phyloP scores from a whole-genome alignment of 2,797 vertebrate species.

The Ceryle rudis region DNA sequence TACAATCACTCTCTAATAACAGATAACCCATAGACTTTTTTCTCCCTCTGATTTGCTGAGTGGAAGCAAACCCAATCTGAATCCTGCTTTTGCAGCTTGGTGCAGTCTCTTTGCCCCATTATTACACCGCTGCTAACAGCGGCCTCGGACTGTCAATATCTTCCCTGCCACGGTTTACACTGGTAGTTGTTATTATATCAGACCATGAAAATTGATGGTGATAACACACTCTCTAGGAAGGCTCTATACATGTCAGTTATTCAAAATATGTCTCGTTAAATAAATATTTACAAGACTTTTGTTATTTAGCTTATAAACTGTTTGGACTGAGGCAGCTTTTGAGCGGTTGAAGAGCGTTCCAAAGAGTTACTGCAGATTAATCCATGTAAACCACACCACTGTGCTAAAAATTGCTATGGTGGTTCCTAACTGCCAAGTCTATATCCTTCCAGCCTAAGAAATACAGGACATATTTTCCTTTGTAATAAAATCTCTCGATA shows the following conservation, averaged over 20 bases:
- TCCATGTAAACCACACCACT: constrained; percentile 66
- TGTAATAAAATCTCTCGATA: constrained; percentile 59
- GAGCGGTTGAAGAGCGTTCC: constrained; percentile 48
- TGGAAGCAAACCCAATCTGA: constrained; percentile 12
- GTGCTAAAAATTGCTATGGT: constrained; percentile 64
- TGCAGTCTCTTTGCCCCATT: neutral
- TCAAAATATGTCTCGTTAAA: constrained; percentile 81
- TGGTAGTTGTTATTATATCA: constrained; percentile 79
- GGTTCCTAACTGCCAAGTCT: constrained; percentile 38
- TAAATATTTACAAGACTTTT: constrained; percentile 82
- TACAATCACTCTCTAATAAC: constrained; percentile 9
- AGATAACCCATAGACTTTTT: constrained; percentile 1
- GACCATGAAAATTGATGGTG: constrained; percentile 75
- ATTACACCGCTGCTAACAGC: constrained; percentile 35
- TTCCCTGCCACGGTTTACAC: constrained; percentile 66
- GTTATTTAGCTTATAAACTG: constrained; percentile 77
- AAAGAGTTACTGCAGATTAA: constrained; percentile 71
- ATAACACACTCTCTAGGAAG: constrained; percentile 74
- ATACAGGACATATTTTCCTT: constrained; percentile 59
- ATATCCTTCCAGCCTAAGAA: constrained; percentile 16
- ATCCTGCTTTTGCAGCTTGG: neutral
- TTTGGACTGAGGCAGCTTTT: constrained; percentile 64
- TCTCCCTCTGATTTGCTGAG: constrained; percentile 8
- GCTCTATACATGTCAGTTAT: constrained; percentile 78
- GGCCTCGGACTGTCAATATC: constrained; percentile 67